Evolutionary conservation across 2,888 invertebrate species (phyloP), one percentile per base, ranked within the genome.

Genomic region (Apodemia mormo): DNA sequence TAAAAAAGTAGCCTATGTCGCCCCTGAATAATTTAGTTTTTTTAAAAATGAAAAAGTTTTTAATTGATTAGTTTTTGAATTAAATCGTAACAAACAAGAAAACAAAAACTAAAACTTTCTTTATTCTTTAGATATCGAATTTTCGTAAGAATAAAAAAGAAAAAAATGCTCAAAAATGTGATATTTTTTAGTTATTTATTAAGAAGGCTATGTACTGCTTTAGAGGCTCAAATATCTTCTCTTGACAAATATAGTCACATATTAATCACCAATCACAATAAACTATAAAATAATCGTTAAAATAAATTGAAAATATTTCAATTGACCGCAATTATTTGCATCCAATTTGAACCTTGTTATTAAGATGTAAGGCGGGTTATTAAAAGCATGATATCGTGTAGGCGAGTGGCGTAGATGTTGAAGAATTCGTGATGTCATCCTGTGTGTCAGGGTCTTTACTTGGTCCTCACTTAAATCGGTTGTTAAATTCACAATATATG

Each of bases 351-450:
- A 61, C 61, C 61, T 61, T 61, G n/a, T 61, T 61, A 33, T 61
- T 61, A 14, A 7, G 61, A 30, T 58, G 30, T 58, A 61, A 61
- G 14, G 52, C 52, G 33, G 58, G 12, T 30, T 30, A 61, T 61
- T 61, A 61, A 61, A 61, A 33, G 14, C 33, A n/a, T 14, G 61
- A 37, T 33, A 58, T 10, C 30, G 14, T 61, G 61, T 61, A 33
- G 61, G 61, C 33, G 61, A 33, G 61, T 61, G 61, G 61, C 61
- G 61, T 61, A 61, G 61, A 61, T 61, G 61, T 61, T 61, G 33
- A 61, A 61, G 65, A 70, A 70, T 73, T 58, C 64, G 68, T 71
- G 73, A 73, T 73, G 71, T 73, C 73, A 73, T 73, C 70, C 66
- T 52, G 49, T 56, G 56, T 73, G 71, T 73, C 73, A 71, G 70